A percentile compares a stretch with the other conserved stretches of the same genome.
Conservation (phyloP, 2,797 vertebrate species). For the Trachurus trachurus region DNA sequence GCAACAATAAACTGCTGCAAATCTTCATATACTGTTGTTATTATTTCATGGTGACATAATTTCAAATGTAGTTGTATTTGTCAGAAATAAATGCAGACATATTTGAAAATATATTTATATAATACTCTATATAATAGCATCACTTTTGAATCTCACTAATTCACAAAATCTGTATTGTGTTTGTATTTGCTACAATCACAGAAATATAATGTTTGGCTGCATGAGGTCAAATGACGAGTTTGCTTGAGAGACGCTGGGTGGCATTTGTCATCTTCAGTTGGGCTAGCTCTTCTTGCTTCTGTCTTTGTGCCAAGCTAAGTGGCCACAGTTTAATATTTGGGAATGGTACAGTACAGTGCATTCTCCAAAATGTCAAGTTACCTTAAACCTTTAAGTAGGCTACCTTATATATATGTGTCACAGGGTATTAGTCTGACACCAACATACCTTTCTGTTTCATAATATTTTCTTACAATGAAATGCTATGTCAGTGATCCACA, state of each 20-base stretch:
- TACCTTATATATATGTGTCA: neutral
- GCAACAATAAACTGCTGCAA: neutral
- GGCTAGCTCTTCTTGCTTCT: neutral
- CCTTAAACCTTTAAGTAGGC: neutral
- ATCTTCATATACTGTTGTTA: neutral
- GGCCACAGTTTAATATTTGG: neutral
- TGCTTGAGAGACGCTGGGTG: neutral
- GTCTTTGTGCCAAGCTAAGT: neutral
- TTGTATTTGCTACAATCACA: too few relatives aligned
- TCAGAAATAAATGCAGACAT: too few relatives aligned
- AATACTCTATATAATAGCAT: too few relatives aligned
- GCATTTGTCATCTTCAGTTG: neutral
- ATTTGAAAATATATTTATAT: too few relatives aligned
- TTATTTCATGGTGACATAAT: constrained; percentile 4
- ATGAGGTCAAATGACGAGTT: neutral
- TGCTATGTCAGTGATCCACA: neutral
- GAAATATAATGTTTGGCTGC: neutral
- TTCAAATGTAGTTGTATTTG: too few relatives aligned
- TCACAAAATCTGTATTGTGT: too few relatives aligned
- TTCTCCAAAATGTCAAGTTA: constrained; percentile 8
- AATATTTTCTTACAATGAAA: constrained; percentile 12
- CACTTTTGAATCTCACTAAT: neutral
- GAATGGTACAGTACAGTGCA: neutral
- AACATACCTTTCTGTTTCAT: neutral
- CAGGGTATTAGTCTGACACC: neutral